A percentile compares a stretch with the other conserved stretches of the same genome.
These are phyloP conservation scores for Nyctalus aviator DNA, from an alignment of 2,797 vertebrate genomes.

Conservation along the genomic window DNA sequence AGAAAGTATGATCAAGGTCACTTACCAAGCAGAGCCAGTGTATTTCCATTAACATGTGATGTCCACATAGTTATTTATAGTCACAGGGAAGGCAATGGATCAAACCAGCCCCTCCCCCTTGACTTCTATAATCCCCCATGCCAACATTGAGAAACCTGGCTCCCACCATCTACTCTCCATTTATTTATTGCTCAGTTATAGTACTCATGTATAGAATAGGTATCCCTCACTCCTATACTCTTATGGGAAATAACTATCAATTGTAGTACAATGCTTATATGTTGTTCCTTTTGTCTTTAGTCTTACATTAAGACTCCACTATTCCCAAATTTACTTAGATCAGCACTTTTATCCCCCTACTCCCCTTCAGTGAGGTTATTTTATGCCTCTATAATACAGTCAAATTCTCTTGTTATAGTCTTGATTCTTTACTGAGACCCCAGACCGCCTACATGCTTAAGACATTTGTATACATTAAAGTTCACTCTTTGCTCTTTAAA, in stretches of 20 bases:
- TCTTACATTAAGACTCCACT: neutral
- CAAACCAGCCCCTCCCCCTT: neutral
- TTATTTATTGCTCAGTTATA: neutral
- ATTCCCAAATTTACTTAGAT: neutral
- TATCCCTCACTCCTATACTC: neutral
- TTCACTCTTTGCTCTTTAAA: neutral
- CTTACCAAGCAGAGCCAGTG: neutral
- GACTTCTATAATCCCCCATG: neutral
- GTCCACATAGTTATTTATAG: neutral
- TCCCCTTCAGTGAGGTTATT: neutral
- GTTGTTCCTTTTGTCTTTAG: neutral
- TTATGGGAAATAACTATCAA: neutral
- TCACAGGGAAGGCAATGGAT: neutral
- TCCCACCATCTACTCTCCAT: too few species aligned
- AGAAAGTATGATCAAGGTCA: neutral
- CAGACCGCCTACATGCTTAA: neutral
- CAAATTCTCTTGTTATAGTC: neutral
- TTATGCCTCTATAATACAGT: neutral
- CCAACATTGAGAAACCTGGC: neutral
- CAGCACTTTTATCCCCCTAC: accelerated
- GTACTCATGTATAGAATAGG: neutral
- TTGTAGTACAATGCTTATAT: neutral
- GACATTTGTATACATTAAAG: neutral
- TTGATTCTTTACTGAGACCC: neutral
- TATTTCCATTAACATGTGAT: neutral